These are phyloP conservation scores for Maniola jurtina DNA, from an alignment of 1,140 invertebrate species.

Conservation along the genomic window DNA sequence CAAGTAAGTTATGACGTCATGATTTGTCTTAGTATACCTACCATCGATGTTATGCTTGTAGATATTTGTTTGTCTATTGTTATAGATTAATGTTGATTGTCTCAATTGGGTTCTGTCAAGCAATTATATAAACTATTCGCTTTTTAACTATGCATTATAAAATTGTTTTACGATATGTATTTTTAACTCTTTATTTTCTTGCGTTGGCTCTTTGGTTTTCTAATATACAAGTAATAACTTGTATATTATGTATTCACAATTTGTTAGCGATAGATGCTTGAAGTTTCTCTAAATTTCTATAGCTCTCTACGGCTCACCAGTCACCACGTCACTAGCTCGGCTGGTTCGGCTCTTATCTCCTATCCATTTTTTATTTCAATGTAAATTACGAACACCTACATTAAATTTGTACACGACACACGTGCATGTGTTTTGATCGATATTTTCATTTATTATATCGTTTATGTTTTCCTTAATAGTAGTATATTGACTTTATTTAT, in stretches of 20 bases:
- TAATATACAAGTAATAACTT: too few species aligned
- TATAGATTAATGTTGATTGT: not conserved
- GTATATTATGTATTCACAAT: not conserved
- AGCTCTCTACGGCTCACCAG: slow-evolving; percentile 8
- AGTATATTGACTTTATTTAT: too few species aligned
- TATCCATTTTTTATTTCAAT: slow-evolving; percentile 19
- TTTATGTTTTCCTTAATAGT: too few species aligned
- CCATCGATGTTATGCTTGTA: not conserved
- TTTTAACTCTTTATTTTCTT: not conserved
- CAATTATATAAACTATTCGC: too few species aligned
- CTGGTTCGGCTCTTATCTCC: slow-evolving; percentile 23
- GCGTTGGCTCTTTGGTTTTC: not conserved
- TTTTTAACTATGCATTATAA: too few species aligned
- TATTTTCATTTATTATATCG: too few species aligned
- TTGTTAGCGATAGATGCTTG: not conserved
- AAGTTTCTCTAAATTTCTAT: not conserved
- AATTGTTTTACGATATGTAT: too few species aligned
- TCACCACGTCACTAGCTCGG: slow-evolving; percentile 23
- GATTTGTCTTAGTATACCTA: slow-evolving; percentile 7
- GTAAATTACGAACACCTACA: slow-evolving; percentile 17
- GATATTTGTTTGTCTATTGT: not conserved
- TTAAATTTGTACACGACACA: slow-evolving; percentile 17
- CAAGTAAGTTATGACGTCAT: slow-evolving; percentile 59
- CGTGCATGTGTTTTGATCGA: slow-evolving; percentile 1
- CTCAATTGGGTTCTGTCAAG: too few species aligned